These are phyloP conservation scores for Clepsis dumicolana DNA, from an alignment of 2,888 invertebrate species.

Conservation along the genomic window DNA sequence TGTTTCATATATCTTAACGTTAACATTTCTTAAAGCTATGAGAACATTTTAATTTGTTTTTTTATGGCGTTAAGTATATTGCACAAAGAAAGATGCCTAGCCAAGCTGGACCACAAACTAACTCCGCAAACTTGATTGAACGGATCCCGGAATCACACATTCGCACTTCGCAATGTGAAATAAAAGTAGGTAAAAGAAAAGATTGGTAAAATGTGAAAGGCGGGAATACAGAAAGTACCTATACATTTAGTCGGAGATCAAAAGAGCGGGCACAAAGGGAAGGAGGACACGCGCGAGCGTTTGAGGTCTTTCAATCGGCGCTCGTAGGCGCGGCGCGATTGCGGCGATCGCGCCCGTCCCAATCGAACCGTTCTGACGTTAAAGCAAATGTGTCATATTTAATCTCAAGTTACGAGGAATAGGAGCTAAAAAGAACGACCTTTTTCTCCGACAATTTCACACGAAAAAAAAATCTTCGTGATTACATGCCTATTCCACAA, in stretches of 20 bases:
- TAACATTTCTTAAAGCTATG: no score
- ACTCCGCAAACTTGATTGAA: constrained; percentile 37
- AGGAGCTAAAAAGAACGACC: background rate
- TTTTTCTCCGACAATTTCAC: background rate
- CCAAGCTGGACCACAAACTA: constrained; percentile 21
- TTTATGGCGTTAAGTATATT: constrained; percentile 17
- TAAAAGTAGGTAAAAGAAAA: constrained; percentile 56
- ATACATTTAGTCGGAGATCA: constrained; percentile 62
- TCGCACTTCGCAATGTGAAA: constrained; percentile 46
- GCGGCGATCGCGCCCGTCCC: constrained; percentile 48
- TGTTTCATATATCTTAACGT: no score
- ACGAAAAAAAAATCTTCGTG: background rate
- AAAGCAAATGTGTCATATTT: constrained; percentile 29
- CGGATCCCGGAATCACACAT: constrained; percentile 41
- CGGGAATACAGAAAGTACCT: constrained; percentile 60
- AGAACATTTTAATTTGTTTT: background rate
- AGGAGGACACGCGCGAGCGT: constrained; percentile 53
- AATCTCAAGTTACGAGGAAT: constrained; percentile 14
- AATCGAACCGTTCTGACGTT: constrained; percentile 13
- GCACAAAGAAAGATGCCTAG: constrained; percentile 1
- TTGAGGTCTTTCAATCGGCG: constrained; percentile 48
- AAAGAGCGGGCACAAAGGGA: constrained; percentile 64
- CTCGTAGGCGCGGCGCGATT: constrained; percentile 50
- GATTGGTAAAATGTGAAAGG: constrained; percentile 69
- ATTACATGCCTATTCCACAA: background rate